A percentile compares a stretch with the other conserved stretches of the same genome.
Evolutionary conservation across 1,140 invertebrate species (phyloP).

Genomic region (Trachymyrmex septentrionalis): DNA sequence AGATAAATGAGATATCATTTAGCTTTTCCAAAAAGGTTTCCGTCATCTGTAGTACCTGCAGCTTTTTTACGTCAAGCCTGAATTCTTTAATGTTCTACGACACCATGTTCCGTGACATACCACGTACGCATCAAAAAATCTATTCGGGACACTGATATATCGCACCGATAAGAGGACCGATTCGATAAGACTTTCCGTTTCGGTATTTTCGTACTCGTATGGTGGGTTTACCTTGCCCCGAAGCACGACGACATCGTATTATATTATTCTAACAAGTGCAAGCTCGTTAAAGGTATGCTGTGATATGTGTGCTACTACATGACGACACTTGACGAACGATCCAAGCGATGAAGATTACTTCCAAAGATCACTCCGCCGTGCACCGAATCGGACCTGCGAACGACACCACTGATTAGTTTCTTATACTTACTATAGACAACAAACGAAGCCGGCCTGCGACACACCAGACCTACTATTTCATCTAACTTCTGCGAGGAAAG

Average conservation of each 20-base stretch:
- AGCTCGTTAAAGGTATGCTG: constrained; percentile 63
- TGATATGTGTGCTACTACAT: constrained; percentile 64
- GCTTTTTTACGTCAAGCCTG: constrained; percentile 7
- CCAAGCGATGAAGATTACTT: constrained; percentile 60
- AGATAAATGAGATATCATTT: background rate
- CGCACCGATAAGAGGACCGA: constrained; percentile 18
- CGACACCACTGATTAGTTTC: constrained; percentile 44
- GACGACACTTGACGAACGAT: constrained; percentile 56
- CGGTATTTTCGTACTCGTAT: constrained; percentile 2
- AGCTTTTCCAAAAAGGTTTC: background rate
- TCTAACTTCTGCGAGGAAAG: constrained; percentile 49
- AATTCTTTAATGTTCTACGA: constrained; percentile 18
- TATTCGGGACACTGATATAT: constrained; percentile 27
- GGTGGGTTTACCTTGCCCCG: constrained; percentile 11
- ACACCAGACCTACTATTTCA: constrained; percentile 62
- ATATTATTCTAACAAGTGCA: constrained; percentile 16
- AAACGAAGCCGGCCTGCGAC: constrained; percentile 61
- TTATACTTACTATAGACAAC: constrained; percentile 41
- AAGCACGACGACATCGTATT: constrained; percentile 23
- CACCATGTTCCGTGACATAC: constrained; percentile 6
- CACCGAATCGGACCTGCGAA: constrained; percentile 10
- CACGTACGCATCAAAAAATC: constrained; percentile 38
- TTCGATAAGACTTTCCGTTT: constrained; percentile 37
- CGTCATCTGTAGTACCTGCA: background rate
- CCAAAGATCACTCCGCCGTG: constrained; percentile 32